Evolutionary conservation across 2,888 invertebrate genomes (phyloP).

Genomic region (Spatulosminthurus flaviceps): DNA sequence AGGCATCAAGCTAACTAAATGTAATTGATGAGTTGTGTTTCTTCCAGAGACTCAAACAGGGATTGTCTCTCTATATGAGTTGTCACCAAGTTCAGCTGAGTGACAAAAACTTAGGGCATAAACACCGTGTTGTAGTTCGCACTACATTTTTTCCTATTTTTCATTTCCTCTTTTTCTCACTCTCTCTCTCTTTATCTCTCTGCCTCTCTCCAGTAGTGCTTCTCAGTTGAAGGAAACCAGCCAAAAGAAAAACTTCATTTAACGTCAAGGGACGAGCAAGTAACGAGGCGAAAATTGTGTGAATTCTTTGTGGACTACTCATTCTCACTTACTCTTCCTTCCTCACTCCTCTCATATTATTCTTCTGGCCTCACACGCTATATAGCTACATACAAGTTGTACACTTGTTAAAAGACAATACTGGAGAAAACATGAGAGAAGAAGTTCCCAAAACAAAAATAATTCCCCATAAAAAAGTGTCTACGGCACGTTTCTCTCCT

Average conservation of each 20-base stretch:
- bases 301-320: too few relatives aligned
- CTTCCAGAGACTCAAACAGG: slow-evolving; percentile 6
- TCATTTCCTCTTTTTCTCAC: slow-evolving; percentile 18
- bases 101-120: background rate
- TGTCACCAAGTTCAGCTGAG: slow-evolving; percentile 9
- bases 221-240: background rate
- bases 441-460: too few relatives aligned
- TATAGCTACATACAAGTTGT: too few relatives aligned
- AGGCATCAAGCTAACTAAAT: slow-evolving; percentile 35
- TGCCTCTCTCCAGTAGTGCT: background rate
- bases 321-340: too few relatives aligned
- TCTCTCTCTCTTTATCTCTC: too few relatives aligned
- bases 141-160: slow-evolving; percentile 18
- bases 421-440: too few relatives aligned
- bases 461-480: too few relatives aligned
- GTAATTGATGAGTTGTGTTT: slow-evolving; percentile 41
- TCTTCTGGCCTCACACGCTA: too few relatives aligned
- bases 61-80: slow-evolving; percentile 6
- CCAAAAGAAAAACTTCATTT: slow-evolving; percentile 7
- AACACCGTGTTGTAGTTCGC: slow-evolving; percentile 18
- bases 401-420: too few relatives aligned
- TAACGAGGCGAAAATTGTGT: slow-evolving; percentile 1
- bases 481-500: too few relatives aligned
- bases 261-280: background rate
- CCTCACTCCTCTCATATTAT: too few relatives aligned